Base-by-base conservation (phyloP, 2,797 vertebrate species). In the Molossus alvarezi region DNA sequence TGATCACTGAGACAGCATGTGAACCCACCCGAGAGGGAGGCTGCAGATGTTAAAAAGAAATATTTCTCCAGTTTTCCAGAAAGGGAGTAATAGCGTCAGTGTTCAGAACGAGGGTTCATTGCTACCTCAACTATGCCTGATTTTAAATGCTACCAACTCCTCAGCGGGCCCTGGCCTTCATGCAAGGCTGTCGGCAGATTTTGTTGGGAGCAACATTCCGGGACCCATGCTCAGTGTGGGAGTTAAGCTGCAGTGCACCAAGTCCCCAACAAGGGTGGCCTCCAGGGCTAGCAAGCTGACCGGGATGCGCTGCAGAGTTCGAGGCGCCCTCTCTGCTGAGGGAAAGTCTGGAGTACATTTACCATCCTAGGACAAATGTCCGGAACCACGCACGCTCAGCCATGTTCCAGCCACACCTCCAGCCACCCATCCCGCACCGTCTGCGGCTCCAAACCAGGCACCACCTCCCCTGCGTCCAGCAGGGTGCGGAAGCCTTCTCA, bases 241-340 rank as follows among this genome's bases (percentile, higher is more conserved):
- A 12, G 29, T 41, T 17, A 53, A 33, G 76, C 33, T n/a, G 33
- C 17, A 4, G 14, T 0, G 20, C 17, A 55, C 65, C 27, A 9
- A 25, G 8, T 48, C 55, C n/a, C 57, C 55, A 27, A 3, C 55
- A 60, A 64, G 77, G 20, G n/a, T 29, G 25, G 60, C 27, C 23
- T 53, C 77, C 51, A 9, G 17, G 0, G 4, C 29, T 1, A 64
- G 83, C 64, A 27, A 81, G 12, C 10, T 20, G 21, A 51, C 11
- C 6, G 48, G 0, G 58, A 69, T 27, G 45, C 60, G 1, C 4
- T 6, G 7, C 51, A 9, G 1, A 0, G 0, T 3, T 15, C 4
- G 0, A 76, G 45, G 45, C 2, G 41, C 4, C 18, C 11, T 17
- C 21, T 27, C 73, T 79, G 51, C 82, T 9, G 13, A 67, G 37